Percentiles rank a stretch among this genome's conserved stretches.
These are phyloP conservation scores for Sebastes alutus DNA, from an alignment of 2,797 vertebrate genomes.

Conservation along the genomic window DNA sequence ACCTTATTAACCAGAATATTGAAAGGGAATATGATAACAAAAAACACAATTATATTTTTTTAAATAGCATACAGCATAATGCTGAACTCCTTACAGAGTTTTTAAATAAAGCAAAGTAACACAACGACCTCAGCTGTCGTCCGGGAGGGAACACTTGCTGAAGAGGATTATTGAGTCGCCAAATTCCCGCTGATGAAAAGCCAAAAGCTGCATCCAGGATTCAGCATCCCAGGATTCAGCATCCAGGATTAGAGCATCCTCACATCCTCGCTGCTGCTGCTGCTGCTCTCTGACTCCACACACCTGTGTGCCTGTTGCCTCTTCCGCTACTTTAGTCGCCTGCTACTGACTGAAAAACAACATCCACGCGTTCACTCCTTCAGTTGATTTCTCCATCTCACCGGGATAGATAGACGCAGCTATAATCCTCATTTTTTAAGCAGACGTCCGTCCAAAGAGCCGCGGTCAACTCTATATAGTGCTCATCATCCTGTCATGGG, in stretches of 20 bases:
- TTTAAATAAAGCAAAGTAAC: not conserved
- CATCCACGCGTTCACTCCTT: not conserved
- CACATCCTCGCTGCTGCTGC: not conserved
- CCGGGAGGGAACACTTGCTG: not conserved
- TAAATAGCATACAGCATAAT: not conserved
- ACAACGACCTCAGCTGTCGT: not conserved
- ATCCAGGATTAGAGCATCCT: not conserved
- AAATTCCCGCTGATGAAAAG: slow-evolving; percentile 22
- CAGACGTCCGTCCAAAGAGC: not conserved
- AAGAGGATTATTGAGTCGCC: slow-evolving; percentile 36
- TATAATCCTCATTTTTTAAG: not conserved
- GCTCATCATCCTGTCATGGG: slow-evolving; percentile 54
- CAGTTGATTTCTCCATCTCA: not conserved
- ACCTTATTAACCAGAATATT: not conserved
- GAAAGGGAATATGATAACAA: not conserved
- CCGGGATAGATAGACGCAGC: not conserved
- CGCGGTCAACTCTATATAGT: not conserved
- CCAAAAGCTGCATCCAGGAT: slow-evolving; percentile 25
- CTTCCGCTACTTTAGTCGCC: not conserved
- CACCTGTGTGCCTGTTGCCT: slow-evolving; percentile 31
- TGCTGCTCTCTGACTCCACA: not conserved
- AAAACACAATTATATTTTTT: not conserved
- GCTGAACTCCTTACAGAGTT: not conserved
- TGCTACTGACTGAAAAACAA: not conserved
- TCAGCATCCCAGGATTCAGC: slow-evolving; percentile 4